phyloP scores from a whole-genome alignment of 2,888 invertebrate genomes.

The Cephus pulcher region DNA sequence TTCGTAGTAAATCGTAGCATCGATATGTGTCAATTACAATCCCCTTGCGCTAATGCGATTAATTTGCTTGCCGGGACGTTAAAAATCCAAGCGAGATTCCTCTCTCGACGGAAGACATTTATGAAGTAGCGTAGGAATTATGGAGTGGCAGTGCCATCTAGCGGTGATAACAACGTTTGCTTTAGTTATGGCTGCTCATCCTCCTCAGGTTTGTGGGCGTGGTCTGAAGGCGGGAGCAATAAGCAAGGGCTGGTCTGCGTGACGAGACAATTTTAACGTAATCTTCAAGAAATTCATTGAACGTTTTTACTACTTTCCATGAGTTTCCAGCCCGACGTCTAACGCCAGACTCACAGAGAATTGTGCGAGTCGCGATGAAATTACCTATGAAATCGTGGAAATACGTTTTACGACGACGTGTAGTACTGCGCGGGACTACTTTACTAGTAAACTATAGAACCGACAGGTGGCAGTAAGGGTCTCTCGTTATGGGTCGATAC shows the following conservation, averaged over 20 bases:
- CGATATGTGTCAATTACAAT: not conserved
- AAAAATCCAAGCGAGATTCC: not conserved
- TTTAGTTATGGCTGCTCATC: constrained; percentile 65
- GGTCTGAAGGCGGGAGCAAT: constrained; percentile 45
- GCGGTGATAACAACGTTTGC: constrained; percentile 55
- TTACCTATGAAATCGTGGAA: not conserved
- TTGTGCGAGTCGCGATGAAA: not conserved
- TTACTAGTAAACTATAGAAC: constrained; percentile 40
- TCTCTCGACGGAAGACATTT: not conserved
- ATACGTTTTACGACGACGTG: constrained; percentile 7
- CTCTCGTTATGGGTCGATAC: constrained; percentile 25
- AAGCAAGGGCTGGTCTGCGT: constrained; percentile 1
- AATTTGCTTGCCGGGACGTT: not conserved
- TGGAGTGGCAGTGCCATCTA: constrained; percentile 59
- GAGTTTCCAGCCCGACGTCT: not conserved
- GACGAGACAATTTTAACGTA: not conserved
- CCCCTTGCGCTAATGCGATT: not conserved
- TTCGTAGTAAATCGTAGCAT: not conserved
- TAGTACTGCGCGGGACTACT: constrained; percentile 49
- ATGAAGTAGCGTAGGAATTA: not conserved
- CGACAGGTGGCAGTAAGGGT: constrained; percentile 55
- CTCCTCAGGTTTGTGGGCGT: constrained; percentile 59
- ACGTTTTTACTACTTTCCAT: not conserved
- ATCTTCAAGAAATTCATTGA: not conserved
- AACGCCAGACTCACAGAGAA: not conserved